Evolutionary conservation across 2,797 vertebrate species (phyloP), one percentile per base, ranked within the genome.

Genomic region (Halcyon leucocephala): DNA sequence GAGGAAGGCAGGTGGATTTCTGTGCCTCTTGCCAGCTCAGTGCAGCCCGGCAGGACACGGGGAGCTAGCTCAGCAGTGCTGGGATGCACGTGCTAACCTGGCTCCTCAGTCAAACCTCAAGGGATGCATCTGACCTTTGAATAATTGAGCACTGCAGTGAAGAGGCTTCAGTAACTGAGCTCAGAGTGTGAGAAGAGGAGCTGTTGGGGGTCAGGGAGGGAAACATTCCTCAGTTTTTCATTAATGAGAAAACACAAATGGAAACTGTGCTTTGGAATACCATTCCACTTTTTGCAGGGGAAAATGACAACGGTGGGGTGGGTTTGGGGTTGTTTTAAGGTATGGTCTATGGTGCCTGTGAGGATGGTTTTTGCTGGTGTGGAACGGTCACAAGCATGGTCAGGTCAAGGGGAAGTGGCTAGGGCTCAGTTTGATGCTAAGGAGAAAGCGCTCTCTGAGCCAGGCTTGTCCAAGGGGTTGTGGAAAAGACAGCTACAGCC

Each of bases 101-200:
- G 74, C 81, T 86, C 83, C 87, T 49, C 90, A 71, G 52, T 67
- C 90, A 92, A 65, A 89, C 60, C 91, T 72, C 92, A 49, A 5
- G 28, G 86, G 96, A 93, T 2, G 7, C 72, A 80, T 80, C 70
- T 93, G 95, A 93, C 92, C 95, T 96, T 93, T 95, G 80, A 90
- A 82, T 89, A 96, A 96, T 79, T 83, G 91, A 96, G 81, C 61
- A 54, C 2, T 91, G 82, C 77, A 60, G 88, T 7, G 51, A 72
- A 82, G 79, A 90, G 60, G 74, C 87, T 74, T 89, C 79, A 77
- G 55, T 14, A 82, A 87, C 21, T 4, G 60, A 95, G 84, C 79
- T 87, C 31, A 3, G 64, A 65, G 90, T 2, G 1, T 7, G 70
- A 89, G 71, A 12, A 55, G 42, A 91, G 48, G 44, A 92, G 70